Conservation (phyloP, 1,140 invertebrate genomes). For the Zaprionus ornatus region DNA sequence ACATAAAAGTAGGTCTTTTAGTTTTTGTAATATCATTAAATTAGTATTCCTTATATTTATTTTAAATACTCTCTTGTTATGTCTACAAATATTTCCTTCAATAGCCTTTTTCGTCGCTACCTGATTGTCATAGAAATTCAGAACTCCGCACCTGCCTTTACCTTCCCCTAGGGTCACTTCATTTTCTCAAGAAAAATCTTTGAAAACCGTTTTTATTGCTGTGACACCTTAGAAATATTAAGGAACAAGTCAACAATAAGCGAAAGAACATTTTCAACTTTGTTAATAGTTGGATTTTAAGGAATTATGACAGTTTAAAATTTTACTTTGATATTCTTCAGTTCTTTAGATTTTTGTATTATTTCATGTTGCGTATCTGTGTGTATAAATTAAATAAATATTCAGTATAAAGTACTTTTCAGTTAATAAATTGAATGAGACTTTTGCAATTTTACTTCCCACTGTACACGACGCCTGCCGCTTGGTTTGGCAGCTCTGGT, state of each 20-base stretch:
- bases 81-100: neutral
- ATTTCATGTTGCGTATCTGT: too few species aligned
- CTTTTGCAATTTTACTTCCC: neutral
- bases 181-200: neutral
- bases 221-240: neutral
- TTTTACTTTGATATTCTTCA: neutral
- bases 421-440: too few species aligned
- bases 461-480: constrained; percentile 39
- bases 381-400: too few species aligned
- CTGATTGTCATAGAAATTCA: neutral
- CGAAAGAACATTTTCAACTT: neutral
- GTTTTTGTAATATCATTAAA: neutral
- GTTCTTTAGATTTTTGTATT: too few species aligned
- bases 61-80: neutral
- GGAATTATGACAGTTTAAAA: neutral
- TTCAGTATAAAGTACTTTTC: too few species aligned
- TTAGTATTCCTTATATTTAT: neutral
- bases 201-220: neutral
- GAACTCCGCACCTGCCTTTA: neutral
- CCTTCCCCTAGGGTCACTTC: neutral
- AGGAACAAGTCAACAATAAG: neutral
- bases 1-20: neutral
- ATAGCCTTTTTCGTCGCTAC: neutral
- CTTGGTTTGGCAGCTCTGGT: constrained; percentile 34
- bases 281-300: neutral